Evolutionary conservation across 2,797 vertebrate genomes (phyloP), one percentile per base, ranked within the genome.

Genomic region (Kryptopterus vitreolus): DNA sequence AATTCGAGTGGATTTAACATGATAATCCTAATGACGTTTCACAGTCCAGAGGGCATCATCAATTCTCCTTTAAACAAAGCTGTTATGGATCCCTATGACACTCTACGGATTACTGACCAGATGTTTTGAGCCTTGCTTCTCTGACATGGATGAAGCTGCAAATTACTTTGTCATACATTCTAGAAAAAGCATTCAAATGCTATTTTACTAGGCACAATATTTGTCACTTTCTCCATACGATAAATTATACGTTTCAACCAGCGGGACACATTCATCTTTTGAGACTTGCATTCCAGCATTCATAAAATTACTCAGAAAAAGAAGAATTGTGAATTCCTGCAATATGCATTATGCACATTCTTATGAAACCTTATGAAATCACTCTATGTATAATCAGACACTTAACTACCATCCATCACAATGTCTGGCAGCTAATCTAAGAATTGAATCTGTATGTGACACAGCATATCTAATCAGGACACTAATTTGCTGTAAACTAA

Each of bases 11-110:
- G 50, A 57, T 18, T 68, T 68, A 46, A 68, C 33, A 26, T 15
- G 7, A 22, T 68, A 77, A 77, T 66, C 63, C 63, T 43, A 12
- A 68, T 57, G 29, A 61, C 55, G 2, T 62, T 61, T 50, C 15
- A 31, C 24, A 53, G 22, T 76, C 33, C 43, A 31, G 10, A 18
- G 26, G n/a, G 50, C 62, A 38, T 68, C 63, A 77, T 57, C 52
- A 55, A 24, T 48, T 76, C 38, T 76, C 33, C 46, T 33, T 31
- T 52, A 55, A 61, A 35, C 48, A n/a, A 70, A 75, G 53, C 71
- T 38, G 80, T 66, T 53, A 75, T 70, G 13, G 35, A 73, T 58
- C 33, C n/a, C n/a, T 16, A 15, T 73, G 53, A 58, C 33, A 73
- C 33, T 73, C 53, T 58, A 57, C 9, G 71, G 15, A 73, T 58